Percentiles rank a stretch among this genome's conserved stretches.
Conservation (phyloP, 2,888 invertebrate species). For the Ditula angustiorana region DNA sequence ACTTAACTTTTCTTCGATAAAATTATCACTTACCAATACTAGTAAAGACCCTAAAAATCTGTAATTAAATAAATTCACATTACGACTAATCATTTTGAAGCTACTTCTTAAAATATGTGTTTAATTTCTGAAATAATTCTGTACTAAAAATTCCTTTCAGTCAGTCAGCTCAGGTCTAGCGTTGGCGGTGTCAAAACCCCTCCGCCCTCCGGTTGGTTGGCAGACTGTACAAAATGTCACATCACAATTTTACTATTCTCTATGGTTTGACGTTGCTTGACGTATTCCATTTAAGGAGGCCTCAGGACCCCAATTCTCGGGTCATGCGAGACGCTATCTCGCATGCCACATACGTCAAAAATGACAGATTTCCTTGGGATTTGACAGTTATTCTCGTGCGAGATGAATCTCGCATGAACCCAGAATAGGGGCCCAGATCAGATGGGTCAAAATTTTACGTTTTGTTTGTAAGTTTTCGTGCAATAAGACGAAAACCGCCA, state of each 20-base stretch:
- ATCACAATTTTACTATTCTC: slow-evolving; percentile 29
- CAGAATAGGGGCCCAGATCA: too few relatives aligned
- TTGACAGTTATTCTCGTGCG: too few relatives aligned
- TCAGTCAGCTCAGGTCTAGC: slow-evolving; percentile 18
- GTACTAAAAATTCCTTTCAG: slow-evolving; percentile 4
- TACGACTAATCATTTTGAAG: slow-evolving; percentile 60
- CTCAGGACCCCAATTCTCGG: too few relatives aligned
- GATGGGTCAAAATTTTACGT: too few relatives aligned
- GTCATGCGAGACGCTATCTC: too few relatives aligned
- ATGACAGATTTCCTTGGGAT: too few relatives aligned
- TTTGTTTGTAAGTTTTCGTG: too few relatives aligned
- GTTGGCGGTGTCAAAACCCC: slow-evolving; percentile 37
- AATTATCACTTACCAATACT: slow-evolving; percentile 67
- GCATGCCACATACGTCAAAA: too few relatives aligned
- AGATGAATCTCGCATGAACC: too few relatives aligned
- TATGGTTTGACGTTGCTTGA: slow-evolving; percentile 11
- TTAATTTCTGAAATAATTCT: slow-evolving; percentile 33
- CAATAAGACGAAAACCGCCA: too few relatives aligned
- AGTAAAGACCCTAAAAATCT: slow-evolving; percentile 63
- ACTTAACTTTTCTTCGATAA: slow-evolving; percentile 8
- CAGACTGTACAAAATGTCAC: slow-evolving; percentile 38
- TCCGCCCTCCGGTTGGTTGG: slow-evolving; percentile 37
- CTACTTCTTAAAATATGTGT: slow-evolving; percentile 6
- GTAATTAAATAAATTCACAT: slow-evolving; percentile 57
- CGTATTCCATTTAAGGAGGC: background rate